Base-by-base conservation (phyloP, 1,140 invertebrate genomes). In the Philotrypesis tridentata region DNA sequence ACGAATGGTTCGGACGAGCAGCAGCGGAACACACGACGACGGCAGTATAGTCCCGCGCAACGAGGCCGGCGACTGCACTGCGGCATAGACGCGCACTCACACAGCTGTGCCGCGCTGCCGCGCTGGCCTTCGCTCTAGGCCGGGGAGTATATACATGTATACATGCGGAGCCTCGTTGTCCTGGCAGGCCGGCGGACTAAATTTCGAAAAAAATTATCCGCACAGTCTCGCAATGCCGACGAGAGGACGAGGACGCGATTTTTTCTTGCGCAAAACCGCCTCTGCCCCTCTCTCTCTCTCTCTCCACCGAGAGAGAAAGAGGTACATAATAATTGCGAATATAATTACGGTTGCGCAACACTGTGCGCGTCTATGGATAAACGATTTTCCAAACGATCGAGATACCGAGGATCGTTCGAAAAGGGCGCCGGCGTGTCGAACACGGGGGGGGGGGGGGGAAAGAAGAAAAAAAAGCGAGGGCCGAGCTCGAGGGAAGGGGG, bases 31-130 rank as follows among this genome's bases (percentile, higher is more conserved):
- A 60, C 48, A 33, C 67, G 27, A 70, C n/a, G n/a, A n/a, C n/a
- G n/a, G n/a, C n/a, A n/a, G n/a, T n/a, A n/a, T n/a, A n/a, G n/a
- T n/a, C n/a, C 80, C 83, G 73, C 72, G 73, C 68, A 81, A 85
- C 72, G 85, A 81, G 85, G 85, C 48, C 48, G 48, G 21, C 84
- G 83, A 89, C 89, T 88, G 89, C 89, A 90, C 86, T 89, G 88
- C 85, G 80, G 86, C 73, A 55, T n/a, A 17, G 55, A 60, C 55
- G 12, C 73, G 33, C 14, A 12, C 55, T 27, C 25, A 37, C 31
- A 29, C 63, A 55, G 48, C 48, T 55, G 48, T 55, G 63, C 63
- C 11, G 23, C 63, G n/a, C n/a, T n/a, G n/a, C n/a, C n/a, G n/a
- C 27, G 63, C 17, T 29, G 63, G 63, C 63, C 63, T 65, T 29